Percentiles rank a stretch among this genome's conserved stretches.
phyloP scores from a whole-genome alignment of 2,797 vertebrate species.

The Rhynchotus rufescens region DNA sequence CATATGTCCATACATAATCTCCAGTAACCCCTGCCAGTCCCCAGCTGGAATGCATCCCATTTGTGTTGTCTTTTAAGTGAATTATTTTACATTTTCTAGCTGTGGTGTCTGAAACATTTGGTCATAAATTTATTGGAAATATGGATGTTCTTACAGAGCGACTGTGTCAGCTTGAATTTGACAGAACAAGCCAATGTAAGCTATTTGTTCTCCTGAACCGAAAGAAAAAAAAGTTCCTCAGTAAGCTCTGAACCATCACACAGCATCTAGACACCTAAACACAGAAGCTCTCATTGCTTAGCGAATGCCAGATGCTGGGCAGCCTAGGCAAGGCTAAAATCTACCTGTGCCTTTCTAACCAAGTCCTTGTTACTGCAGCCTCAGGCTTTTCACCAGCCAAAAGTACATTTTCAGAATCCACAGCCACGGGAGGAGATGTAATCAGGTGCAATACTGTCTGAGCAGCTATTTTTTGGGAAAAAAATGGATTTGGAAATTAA shows the following conservation, averaged over 20 bases:
- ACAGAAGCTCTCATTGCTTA: background rate
- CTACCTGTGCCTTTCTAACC: background rate
- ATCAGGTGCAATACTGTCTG: background rate
- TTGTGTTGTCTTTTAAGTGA: slow-evolving; percentile 31
- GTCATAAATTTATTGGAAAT: slow-evolving; percentile 26
- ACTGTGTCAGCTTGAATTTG: slow-evolving; percentile 46
- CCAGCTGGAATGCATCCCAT: background rate
- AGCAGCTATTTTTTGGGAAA: background rate
- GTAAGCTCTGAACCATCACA: slow-evolving; percentile 22
- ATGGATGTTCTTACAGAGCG: slow-evolving; percentile 7
- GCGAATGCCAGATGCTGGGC: background rate
- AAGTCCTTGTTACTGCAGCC: background rate
- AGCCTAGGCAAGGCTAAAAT: background rate
- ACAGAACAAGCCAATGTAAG: slow-evolving; percentile 4
- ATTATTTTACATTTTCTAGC: slow-evolving; percentile 54
- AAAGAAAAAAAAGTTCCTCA: background rate
- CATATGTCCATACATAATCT: slow-evolving; percentile 34
- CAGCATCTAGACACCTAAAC: slow-evolving; percentile 14
- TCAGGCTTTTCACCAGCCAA: background rate
- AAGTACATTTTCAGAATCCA: background rate
- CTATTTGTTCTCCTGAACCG: background rate
- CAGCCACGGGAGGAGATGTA: background rate
- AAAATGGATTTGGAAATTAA: background rate
- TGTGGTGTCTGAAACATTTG: background rate
- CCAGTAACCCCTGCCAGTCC: slow-evolving; percentile 20